Conservation (phyloP, 92 coral and sea anemone genomes). For the Palythoa grandis region DNA sequence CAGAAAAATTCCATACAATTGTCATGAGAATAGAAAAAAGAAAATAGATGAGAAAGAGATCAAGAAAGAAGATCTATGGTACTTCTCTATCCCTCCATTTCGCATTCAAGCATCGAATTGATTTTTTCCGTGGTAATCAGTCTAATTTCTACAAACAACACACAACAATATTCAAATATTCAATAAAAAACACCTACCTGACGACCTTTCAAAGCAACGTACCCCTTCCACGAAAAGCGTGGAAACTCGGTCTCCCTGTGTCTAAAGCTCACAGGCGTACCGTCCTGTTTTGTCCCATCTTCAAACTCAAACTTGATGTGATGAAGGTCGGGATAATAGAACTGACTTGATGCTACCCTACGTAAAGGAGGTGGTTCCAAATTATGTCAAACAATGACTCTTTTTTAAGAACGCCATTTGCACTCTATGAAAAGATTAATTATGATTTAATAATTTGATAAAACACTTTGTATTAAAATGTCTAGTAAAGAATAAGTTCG, state of each 20-base stretch:
- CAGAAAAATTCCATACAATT: too few species aligned
- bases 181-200: constrained; percentile 63
- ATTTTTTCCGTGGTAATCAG: neutral
- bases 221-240: constrained; percentile 90
- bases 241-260: constrained; percentile 66
- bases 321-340: constrained; percentile 77
- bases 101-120: neutral
- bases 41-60: too few species aligned
- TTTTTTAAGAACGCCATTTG: too few species aligned
- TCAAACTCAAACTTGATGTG: constrained; percentile 93
- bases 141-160: too few species aligned
- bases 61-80: too few species aligned
- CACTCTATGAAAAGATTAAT: too few species aligned
- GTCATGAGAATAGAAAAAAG: too few species aligned
- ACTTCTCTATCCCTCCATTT: neutral
- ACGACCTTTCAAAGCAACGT: constrained; percentile 61
- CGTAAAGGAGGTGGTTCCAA: neutral
- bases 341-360: constrained; percentile 70
- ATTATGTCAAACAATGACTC: neutral
- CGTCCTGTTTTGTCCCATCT: constrained; percentile 56
- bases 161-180: too few species aligned
- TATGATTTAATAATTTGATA: too few species aligned
- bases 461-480: too few species aligned
- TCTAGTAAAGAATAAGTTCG: too few species aligned
- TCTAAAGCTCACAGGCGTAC: constrained; percentile 61